These are phyloP conservation scores for Hirtodrosophila duncani DNA, from an alignment of 2,888 invertebrate genomes.

Conservation along the genomic window DNA sequence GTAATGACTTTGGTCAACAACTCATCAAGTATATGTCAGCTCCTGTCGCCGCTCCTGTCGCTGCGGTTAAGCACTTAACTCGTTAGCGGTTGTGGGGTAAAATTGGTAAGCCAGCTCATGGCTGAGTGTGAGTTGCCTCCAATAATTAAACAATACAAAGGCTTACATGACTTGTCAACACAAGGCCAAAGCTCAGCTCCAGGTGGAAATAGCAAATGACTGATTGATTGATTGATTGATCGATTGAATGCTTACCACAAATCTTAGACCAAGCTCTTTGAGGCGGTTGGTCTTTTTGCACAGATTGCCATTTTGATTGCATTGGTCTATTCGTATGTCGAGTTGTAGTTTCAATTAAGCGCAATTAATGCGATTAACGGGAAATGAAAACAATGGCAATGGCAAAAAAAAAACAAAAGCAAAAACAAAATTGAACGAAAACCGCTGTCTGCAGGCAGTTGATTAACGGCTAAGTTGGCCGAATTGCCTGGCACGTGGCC, in stretches of 20 bases:
- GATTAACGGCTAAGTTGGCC: conserved; percentile 27
- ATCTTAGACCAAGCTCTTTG: conserved; percentile 30
- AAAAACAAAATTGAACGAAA: not conserved
- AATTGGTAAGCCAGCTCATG: conserved; percentile 62
- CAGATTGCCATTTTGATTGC: conserved; percentile 10
- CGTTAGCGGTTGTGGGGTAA: conserved; percentile 65
- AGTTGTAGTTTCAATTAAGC: conserved; percentile 49
- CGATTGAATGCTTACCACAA: conserved; percentile 35
- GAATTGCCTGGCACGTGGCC: conserved; percentile 26
- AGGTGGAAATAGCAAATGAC: conserved; percentile 50
- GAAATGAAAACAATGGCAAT: not conserved
- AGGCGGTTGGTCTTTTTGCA: conserved; percentile 12
- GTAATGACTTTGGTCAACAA: conserved; percentile 71
- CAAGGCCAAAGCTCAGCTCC: conserved; percentile 11
- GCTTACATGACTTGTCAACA: conserved; percentile 54
- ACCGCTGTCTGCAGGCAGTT: conserved; percentile 14
- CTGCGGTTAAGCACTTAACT: conserved; percentile 69
- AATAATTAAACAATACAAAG: conserved; percentile 61
- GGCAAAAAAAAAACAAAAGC: not conserved
- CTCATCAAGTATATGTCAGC: conserved; percentile 61
- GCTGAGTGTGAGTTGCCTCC: conserved; percentile 41
- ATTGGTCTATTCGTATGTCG: conserved; percentile 18
- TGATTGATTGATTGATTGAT: conserved; percentile 51
- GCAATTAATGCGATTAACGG: conserved; percentile 58
- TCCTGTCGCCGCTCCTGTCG: conserved; percentile 1